phyloP scores from a whole-genome alignment of 2,888 invertebrate genomes.

The Cinara cedri region DNA sequence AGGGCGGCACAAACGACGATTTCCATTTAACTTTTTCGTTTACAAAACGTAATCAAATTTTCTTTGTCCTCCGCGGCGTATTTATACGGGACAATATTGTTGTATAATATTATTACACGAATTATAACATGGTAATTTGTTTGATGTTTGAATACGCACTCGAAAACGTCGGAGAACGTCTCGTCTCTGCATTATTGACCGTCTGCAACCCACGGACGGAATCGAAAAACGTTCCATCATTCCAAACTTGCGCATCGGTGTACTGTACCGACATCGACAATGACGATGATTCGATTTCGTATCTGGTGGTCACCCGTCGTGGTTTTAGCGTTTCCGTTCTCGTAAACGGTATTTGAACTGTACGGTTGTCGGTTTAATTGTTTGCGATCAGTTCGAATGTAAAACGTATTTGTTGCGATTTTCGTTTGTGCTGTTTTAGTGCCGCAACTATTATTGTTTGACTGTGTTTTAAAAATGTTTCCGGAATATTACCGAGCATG shows the following conservation, averaged over 20 bases:
- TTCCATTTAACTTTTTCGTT: too few species aligned
- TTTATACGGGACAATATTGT: too few species aligned
- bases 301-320: neutral
- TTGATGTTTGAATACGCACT: neutral
- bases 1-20: too few species aligned
- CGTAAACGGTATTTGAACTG: neutral
- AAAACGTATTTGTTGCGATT: too few species aligned
- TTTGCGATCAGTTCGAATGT: neutral
- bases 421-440: too few species aligned
- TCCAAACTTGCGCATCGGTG: neutral
- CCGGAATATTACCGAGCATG: neutral
- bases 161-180: neutral
- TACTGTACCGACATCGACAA: conserved; percentile 5
- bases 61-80: too few species aligned
- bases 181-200: neutral
- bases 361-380: neutral
- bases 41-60: too few species aligned
- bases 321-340: conserved; percentile 16
- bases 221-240: conserved; percentile 28
- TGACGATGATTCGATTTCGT: conserved; percentile 15
- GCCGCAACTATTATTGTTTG: too few species aligned
- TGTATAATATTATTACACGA: too few species aligned
- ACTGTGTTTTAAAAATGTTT: too few species aligned
- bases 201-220: conserved; percentile 8
- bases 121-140: too few species aligned